Evolutionary conservation across 53 echinoderm and acorn worm genomes (phyloP).

Genomic region (Apostichopus leukothele): DNA sequence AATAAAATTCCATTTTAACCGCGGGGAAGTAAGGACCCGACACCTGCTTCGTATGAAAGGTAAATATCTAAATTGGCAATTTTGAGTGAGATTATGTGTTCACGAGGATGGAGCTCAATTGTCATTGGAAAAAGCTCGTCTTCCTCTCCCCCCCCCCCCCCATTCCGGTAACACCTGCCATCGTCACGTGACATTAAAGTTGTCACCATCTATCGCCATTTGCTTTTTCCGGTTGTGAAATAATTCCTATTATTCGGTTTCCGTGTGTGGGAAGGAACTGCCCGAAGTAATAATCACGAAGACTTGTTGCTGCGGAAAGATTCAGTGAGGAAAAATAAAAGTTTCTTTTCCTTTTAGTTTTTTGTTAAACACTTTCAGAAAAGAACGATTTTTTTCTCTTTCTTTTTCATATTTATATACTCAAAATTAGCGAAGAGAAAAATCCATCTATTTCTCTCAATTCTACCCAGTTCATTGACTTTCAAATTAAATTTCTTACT

Average conservation of each 20-base stretch:
- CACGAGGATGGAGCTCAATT: slow-evolving; percentile 13
- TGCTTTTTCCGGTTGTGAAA: slow-evolving; percentile 21
- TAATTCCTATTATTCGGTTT: background rate
- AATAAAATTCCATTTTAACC: background rate
- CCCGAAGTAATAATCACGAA: slow-evolving; percentile 19
- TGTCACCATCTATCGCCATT: slow-evolving; percentile 1
- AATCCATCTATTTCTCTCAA: background rate
- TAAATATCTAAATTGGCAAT: slow-evolving; percentile 37
- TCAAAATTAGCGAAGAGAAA: background rate
- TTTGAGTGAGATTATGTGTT: slow-evolving; percentile 31
- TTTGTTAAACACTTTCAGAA: background rate
- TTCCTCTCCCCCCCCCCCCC: background rate
- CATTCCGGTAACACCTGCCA: slow-evolving; percentile 3
- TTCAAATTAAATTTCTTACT: background rate
- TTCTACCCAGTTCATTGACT: background rate
- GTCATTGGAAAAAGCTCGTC: slow-evolving; percentile 6
- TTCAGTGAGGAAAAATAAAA: background rate
- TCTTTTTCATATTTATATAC: background rate
- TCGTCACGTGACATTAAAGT: slow-evolving; percentile 12
- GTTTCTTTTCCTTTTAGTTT: background rate
- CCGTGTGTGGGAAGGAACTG: slow-evolving; percentile 15
- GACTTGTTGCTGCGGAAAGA: slow-evolving; percentile 6
- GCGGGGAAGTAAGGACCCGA: slow-evolving; percentile 3
- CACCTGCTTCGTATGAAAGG: slow-evolving; percentile 41
- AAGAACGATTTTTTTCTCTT: background rate